Evolutionary conservation across 2,797 vertebrate species (phyloP).

Genomic region (Lycodopsis pacificus): DNA sequence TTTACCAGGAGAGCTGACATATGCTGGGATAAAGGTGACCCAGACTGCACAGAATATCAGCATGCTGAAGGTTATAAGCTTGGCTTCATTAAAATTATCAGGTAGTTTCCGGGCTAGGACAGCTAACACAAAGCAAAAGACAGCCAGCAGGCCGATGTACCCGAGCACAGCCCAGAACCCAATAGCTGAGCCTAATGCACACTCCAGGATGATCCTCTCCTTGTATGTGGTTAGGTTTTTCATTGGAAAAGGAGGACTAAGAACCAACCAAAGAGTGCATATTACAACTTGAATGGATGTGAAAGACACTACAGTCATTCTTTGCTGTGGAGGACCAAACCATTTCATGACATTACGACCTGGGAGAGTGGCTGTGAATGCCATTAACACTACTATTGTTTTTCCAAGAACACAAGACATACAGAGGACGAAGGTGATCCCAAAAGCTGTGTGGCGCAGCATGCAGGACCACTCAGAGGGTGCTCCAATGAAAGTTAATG

Average conservation of each 20-base stretch:
- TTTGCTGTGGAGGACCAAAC: slow-evolving; percentile 79
- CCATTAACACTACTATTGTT: slow-evolving; percentile 78
- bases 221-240: slow-evolving; percentile 20
- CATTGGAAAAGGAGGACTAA: slow-evolving; percentile 64
- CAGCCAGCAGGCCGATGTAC: slow-evolving; percentile 51
- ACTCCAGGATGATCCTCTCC: slow-evolving; percentile 76
- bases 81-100: slow-evolving; percentile 79
- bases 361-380: slow-evolving; percentile 75
- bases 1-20: slow-evolving; percentile 80
- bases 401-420: slow-evolving; percentile 75
- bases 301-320: slow-evolving; percentile 69
- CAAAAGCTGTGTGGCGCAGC: slow-evolving; percentile 75
- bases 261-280: slow-evolving; percentile 70
- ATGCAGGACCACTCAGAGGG: slow-evolving; percentile 78
- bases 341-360: slow-evolving; percentile 76
- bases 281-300: slow-evolving; percentile 75
- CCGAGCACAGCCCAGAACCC: slow-evolving; percentile 77
- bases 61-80: slow-evolving; percentile 81
- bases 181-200: slow-evolving; percentile 72
- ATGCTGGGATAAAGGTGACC: slow-evolving; percentile 80
- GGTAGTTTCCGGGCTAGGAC: slow-evolving; percentile 76
- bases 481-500: slow-evolving; percentile 75
- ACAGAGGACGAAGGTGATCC: slow-evolving; percentile 76
- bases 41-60: slow-evolving; percentile 81
- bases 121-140: slow-evolving; percentile 44